Percentiles rank a stretch among this genome's conserved stretches.
phyloP scores from a whole-genome alignment of 2,113 vertebrate species.

The Scortum barcoo region DNA sequence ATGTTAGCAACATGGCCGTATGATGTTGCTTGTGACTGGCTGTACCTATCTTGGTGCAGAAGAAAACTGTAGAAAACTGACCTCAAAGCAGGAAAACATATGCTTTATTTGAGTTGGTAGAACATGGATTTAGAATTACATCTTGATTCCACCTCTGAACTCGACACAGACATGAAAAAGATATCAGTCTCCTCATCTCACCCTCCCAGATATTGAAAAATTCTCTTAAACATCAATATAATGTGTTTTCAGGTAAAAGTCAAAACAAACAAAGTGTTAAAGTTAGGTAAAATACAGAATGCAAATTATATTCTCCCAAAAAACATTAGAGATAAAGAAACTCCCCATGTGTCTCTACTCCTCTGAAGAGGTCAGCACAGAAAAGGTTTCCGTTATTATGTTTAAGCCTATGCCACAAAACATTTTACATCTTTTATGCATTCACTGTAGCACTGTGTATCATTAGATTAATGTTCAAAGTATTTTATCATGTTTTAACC shows the following conservation, averaged over 20 bases:
- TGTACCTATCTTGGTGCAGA: too few relatives aligned
- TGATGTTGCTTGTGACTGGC: too few relatives aligned
- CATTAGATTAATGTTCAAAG: slow-evolving; percentile 26
- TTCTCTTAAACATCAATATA: not conserved
- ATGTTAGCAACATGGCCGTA: too few relatives aligned
- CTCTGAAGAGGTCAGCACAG: slow-evolving; percentile 3
- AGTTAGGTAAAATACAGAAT: not conserved
- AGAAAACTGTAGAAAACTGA: too few relatives aligned
- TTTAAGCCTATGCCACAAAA: not conserved
- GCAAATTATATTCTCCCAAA: not conserved
- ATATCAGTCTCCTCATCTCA: not conserved
- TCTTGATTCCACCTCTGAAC: too few relatives aligned
- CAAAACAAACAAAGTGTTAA: too few relatives aligned
- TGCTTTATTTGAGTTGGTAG: too few relatives aligned
- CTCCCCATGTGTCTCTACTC: not conserved
- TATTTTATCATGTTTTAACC: slow-evolving; percentile 28
- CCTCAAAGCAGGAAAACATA: too few relatives aligned
- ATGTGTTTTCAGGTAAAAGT: not conserved
- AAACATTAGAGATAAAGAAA: not conserved
- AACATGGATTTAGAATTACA: too few relatives aligned
- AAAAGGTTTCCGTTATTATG: slow-evolving; percentile 4
- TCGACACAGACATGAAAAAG: too few relatives aligned
- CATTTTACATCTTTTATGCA: slow-evolving; percentile 2
- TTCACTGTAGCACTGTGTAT: not conserved
- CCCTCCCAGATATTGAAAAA: too few relatives aligned